Conservation (phyloP, 2,797 vertebrate species). For the Cossypha niveicapilla region DNA sequence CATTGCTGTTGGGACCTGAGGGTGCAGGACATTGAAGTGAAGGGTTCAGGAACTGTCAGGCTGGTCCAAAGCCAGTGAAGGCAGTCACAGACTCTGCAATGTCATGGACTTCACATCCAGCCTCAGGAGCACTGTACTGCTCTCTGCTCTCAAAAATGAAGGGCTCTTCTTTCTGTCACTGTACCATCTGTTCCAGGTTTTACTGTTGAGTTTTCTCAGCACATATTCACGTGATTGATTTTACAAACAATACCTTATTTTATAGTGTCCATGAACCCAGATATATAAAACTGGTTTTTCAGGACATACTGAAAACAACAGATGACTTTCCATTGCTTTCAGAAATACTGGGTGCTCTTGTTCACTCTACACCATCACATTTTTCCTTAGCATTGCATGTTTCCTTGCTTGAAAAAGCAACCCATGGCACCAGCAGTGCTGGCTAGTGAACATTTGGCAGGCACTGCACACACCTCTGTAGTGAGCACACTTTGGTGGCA, state of each 20-base stretch:
- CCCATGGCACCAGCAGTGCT: neutral
- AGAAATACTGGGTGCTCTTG: neutral
- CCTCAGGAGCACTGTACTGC: neutral
- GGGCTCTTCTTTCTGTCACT: neutral
- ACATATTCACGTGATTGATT: neutral
- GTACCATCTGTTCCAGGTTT: neutral
- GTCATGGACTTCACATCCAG: neutral
- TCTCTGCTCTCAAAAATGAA: neutral
- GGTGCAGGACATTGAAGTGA: neutral
- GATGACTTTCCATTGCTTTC: neutral
- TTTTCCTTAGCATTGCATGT: neutral
- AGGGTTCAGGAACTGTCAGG: neutral
- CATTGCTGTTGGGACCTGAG: neutral
- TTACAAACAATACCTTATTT: neutral
- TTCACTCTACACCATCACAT: neutral
- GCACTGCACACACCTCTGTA: neutral
- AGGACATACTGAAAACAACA: neutral
- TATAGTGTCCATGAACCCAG: neutral
- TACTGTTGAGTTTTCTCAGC: neutral
- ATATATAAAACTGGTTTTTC: neutral
- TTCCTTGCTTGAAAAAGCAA: neutral
- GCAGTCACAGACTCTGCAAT: neutral
- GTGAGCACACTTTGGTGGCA: neutral
- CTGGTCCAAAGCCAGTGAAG: neutral
- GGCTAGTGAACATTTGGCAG: neutral